Base-by-base conservation (phyloP, 1,140 invertebrate genomes). In the Neodiprion lecontei region DNA sequence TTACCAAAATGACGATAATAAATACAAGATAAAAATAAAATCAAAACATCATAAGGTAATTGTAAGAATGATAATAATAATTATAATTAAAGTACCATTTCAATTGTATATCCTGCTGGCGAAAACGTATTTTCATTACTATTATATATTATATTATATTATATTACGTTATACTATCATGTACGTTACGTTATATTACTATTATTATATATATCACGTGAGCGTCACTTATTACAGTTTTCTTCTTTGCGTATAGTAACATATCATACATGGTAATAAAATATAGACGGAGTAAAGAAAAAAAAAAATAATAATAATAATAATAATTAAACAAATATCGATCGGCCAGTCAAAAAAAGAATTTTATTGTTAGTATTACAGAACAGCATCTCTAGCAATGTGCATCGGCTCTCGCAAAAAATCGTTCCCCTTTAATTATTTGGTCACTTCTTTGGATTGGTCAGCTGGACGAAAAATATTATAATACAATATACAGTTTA, bases 401-500 rank as follows among this genome's bases (percentile, higher is more conserved):
- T 79, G 81, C 79, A 86, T 83, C 78, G 73, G 76, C 28, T 40
- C 85, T 87, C 83, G 82, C 86, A 83, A 61, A 83, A 81, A 79
- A 86, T 84, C 81, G 77, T 84, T 86, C 80, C 80, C 84, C 69
- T 79, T 74, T 23, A 79, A 83, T 83, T 88, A 88, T 88, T 88
- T 88, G 87, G 86, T 88, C 87, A 83, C 80, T 85, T 88, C 87
- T 88, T 88, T 88, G 87, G 87, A 88, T 88, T 88, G 82, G 87
- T 88, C 87, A 84, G 86, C 87, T 88, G 87, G 87, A 88, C 86
- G 80, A 86, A 85, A 86, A 84, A 61, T 40, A 17, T 14, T 14
- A 61, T 61, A 14, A 86, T 84, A 61, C 28, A 17, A 61, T 14
- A 61, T 61, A 14, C 5, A 40, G 28, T 40, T 40, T 40, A 40